Evolutionary conservation across 2,113 vertebrate species (phyloP), one percentile per base, ranked within the genome.

Genomic region (Pomatorhinus ruficollis): DNA sequence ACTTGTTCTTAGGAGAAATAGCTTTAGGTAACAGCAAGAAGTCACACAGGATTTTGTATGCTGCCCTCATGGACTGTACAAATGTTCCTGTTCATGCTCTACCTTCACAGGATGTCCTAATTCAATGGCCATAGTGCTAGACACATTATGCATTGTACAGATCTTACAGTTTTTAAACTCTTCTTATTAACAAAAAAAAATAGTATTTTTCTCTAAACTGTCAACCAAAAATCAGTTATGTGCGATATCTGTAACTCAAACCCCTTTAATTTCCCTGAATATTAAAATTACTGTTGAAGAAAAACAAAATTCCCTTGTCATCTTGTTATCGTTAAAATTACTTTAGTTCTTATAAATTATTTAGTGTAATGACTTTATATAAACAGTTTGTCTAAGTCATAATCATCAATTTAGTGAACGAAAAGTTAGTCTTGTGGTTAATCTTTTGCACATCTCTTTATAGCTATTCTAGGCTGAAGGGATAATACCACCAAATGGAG

Each of bases 181-280:
- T 66, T 65, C 10, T 12, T 42, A 21, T 20, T 47, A 66, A 24
- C 6, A 59, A 9, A 53, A 9, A 52, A 66, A 61, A 61, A 44
- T 11, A 53, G 3, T 15, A 15, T 44, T 76, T 44, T 70, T 52
- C 31, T 76, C 31, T 71, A 53, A 70, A 31, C 9, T 16, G 21
- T 39, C 39, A 69, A 15, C 23, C 47, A 63, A 6, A 49, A 70
- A 71, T 27, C 1, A 4, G 24, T 68, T 76, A 40, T 0, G 1
- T 20, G 4, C 11, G 12, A 11, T 31, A 49, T 31, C 45, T 72
- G 11, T 64, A 59, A 77, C 7, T 12, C 10, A 59, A 70, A 49
- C 0, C 0, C 3, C 8, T 61, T 28, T 52, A 4, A 28, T 47
- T 50, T 49, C 12, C 23, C 12, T 49, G 47, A 4, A 49, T 49